These are phyloP conservation scores for Chaetodon trifasciatus DNA, from an alignment of 2,797 vertebrate species.

Conservation along the genomic window DNA sequence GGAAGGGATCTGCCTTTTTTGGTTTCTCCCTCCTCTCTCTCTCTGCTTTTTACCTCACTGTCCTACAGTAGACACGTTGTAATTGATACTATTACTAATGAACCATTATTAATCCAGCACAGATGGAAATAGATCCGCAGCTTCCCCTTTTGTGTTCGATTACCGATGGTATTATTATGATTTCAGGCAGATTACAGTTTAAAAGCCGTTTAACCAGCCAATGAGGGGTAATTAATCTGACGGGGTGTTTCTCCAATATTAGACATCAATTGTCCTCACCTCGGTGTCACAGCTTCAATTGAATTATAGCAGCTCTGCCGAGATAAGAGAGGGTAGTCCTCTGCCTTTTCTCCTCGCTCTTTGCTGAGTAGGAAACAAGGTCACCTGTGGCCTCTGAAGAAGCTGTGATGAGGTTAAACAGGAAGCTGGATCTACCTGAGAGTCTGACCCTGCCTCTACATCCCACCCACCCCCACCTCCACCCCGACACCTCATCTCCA, in stretches of 20 bases:
- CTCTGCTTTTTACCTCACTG: slow-evolving; percentile 40
- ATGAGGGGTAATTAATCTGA: slow-evolving; percentile 74
- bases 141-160: slow-evolving; percentile 73
- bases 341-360: slow-evolving; percentile 8
- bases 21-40: neutral
- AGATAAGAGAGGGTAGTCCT: slow-evolving; percentile 50
- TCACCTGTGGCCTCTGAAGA: slow-evolving; percentile 54
- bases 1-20: slow-evolving; percentile 11
- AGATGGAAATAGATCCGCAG: slow-evolving; percentile 63
- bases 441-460: slow-evolving; percentile 41
- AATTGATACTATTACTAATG: slow-evolving; percentile 68
- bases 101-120: slow-evolving; percentile 73
- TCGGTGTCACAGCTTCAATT: slow-evolving; percentile 76
- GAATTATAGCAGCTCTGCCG: slow-evolving; percentile 68
- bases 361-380: slow-evolving; percentile 42
- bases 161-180: slow-evolving; percentile 67
- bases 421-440: slow-evolving; percentile 41
- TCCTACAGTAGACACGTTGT: slow-evolving; percentile 42
- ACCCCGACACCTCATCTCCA: slow-evolving; percentile 41
- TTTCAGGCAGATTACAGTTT: slow-evolving; percentile 78
- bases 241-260: slow-evolving; percentile 59
- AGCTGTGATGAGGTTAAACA: slow-evolving; percentile 47
- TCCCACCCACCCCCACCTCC: slow-evolving; percentile 1
- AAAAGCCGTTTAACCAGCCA: slow-evolving; percentile 65
- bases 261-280: slow-evolving; percentile 73